phyloP scores from a whole-genome alignment of 2,113 vertebrate genomes.

The Chlamydotis undulata region DNA sequence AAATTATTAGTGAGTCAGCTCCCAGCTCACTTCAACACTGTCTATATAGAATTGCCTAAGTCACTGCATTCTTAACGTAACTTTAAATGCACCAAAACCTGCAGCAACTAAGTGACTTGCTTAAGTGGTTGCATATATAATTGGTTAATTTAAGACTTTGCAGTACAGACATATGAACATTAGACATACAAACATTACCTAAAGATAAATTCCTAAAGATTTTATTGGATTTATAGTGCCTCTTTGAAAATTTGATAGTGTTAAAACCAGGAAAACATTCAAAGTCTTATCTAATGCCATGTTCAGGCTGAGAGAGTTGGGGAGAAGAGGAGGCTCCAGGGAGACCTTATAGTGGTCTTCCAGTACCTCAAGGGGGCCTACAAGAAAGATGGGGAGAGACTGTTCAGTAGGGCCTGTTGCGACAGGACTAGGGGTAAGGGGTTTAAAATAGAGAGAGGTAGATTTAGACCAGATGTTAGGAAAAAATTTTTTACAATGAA shows the following conservation, averaged over 20 bases:
- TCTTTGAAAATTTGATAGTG: neutral
- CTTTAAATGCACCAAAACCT: neutral
- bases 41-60: neutral
- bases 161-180: neutral
- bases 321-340: no score
- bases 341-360: no score
- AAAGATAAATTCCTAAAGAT: neutral
- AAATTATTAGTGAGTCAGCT: neutral
- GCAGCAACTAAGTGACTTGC: neutral
- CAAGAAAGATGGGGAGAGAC: no score
- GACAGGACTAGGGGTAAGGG: no score
- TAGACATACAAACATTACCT: neutral
- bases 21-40: neutral
- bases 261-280: neutral
- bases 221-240: neutral
- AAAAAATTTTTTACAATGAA: no score
- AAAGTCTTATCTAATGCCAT: neutral
- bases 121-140: neutral
- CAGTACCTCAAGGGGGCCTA: no score
- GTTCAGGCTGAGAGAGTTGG: neutral
- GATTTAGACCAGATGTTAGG: no score
- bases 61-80: neutral
- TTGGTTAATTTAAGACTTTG: neutral
- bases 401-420: no score
- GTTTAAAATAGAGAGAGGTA: no score